Base-by-base conservation (phyloP, 2,888 invertebrate genomes). In the Cecidostiba fungosa region DNA sequence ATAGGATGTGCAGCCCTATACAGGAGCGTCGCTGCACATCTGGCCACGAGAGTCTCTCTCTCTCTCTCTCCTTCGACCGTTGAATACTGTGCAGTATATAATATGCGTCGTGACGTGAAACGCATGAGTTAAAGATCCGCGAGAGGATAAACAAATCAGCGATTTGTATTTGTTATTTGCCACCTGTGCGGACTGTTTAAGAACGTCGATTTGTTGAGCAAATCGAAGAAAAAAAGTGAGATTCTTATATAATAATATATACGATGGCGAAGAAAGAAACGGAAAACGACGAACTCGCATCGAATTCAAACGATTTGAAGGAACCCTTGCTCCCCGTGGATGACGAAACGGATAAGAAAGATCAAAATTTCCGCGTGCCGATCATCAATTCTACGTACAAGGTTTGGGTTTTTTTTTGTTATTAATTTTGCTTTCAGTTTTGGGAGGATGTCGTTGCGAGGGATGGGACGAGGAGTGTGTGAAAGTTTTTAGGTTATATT, bases 201-300 rank as follows among this genome's bases (percentile, higher is more conserved):
- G 26, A 26, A 8, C 6, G 4, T 59, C 54, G 54, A 26, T 66
- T 66, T 29, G 29, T 29, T 29, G 29, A 66, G 66, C 23, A 29
- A 66, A 43, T 70, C 70, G 72, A 72, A 14, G n/a, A 36, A 23
- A 14, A 19, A n/a, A 14, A 69, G 10, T 47, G 6, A n/a, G 5
- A 39, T 29, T 50, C 29, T 50, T 26, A 32, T 29, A 3, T n/a
- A 36, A 72, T 43, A 80, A 59, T 32, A 19, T n/a, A 62, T 19
- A 39, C 59, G 54, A 85, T 85, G 85, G 85, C 81, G 14, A 85
- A 81, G 14, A 50, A 77, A 50, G 85, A 81, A 3, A 66, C 62
- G 2, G 81, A 81, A 32, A 76, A 81, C 26, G 69, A 81, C 26
- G 59, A 85, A 10, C 14, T 77, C 29, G 23, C 73, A 12, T 19